Conservation (phyloP, 2,113 vertebrate genomes). For the Hippocampus abdominalis region DNA sequence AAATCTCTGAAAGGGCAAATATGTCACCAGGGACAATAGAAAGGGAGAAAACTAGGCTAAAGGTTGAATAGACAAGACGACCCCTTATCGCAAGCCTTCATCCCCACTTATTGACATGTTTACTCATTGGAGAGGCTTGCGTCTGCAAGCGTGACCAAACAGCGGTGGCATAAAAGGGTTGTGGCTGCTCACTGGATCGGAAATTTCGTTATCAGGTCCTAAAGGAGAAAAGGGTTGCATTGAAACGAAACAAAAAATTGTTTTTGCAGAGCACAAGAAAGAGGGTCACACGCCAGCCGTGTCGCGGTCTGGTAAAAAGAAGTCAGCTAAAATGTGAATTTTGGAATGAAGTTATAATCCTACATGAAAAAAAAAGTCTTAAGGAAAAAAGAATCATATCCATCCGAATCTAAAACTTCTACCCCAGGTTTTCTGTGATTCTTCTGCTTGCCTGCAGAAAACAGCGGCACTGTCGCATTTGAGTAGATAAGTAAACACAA, state of each 20-base stretch:
- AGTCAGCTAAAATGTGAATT: too few species aligned
- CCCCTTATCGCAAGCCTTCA: constrained; percentile 36
- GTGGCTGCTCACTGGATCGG: not conserved
- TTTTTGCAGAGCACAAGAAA: not conserved
- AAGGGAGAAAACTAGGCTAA: constrained; percentile 39
- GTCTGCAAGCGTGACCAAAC: constrained; percentile 10
- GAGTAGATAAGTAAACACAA: too few species aligned
- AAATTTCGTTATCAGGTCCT: not conserved
- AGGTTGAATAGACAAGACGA: constrained; percentile 39
- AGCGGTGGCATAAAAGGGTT: constrained; percentile 13
- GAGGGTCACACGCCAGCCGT: not conserved
- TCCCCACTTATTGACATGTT: constrained; percentile 17
- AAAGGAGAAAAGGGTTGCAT: not conserved
- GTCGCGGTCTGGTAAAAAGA: not conserved
- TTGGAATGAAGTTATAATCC: too few species aligned
- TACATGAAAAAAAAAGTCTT: too few species aligned
- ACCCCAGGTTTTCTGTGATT: too few species aligned
- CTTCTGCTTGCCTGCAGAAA: too few species aligned
- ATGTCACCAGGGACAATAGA: constrained; percentile 12
- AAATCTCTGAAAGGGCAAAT: constrained; percentile 1
- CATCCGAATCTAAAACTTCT: too few species aligned
- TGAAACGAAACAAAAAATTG: not conserved
- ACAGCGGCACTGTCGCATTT: too few species aligned
- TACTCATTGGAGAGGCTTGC: constrained; percentile 23
- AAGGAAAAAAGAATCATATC: too few species aligned